These are phyloP conservation scores for Nyctalus aviator DNA, from an alignment of 2,797 vertebrate genomes.

Conservation along the genomic window DNA sequence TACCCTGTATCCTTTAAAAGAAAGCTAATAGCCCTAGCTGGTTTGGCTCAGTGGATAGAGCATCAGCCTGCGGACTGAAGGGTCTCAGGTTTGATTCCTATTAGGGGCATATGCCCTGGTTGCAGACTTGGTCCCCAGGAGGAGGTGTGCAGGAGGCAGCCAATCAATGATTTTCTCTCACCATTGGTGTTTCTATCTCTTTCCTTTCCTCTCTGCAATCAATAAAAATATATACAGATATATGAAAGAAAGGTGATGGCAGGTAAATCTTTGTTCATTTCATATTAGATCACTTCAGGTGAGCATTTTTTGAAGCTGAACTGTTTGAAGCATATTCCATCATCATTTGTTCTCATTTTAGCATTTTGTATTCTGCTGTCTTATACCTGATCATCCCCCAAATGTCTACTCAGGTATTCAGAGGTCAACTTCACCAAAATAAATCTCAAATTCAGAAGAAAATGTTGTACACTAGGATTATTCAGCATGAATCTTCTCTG, in stretches of 20 bases:
- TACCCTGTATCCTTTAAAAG: neutral
- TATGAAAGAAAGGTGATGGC: neutral
- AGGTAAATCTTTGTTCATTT: constrained; percentile 47
- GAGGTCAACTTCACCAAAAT: constrained; percentile 44
- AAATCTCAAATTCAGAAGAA: constrained; percentile 38
- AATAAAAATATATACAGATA: too few relatives aligned
- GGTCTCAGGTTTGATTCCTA: too few relatives aligned
- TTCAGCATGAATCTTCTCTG: neutral
- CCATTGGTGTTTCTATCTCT: too few relatives aligned
- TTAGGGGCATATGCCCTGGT: too few relatives aligned
- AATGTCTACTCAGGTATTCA: neutral
- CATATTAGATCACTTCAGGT: neutral
- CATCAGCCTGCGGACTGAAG: too few relatives aligned
- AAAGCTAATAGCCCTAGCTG: neutral
- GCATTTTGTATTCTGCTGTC: constrained; percentile 51
- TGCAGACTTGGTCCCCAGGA: too few relatives aligned
- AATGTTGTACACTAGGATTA: neutral
- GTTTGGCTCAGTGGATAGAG: too few relatives aligned
- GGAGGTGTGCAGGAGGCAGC: too few relatives aligned
- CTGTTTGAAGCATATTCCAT: neutral
- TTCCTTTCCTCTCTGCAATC: too few relatives aligned
- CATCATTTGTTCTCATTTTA: constrained; percentile 15
- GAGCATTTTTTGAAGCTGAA: constrained; percentile 54
- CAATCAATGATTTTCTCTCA: too few relatives aligned
- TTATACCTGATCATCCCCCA: neutral